A percentile compares a stretch with the other conserved stretches of the same genome.
phyloP scores from a whole-genome alignment of 92 coral and sea anemone genomes.

The Umimayanthus chanpuru region DNA sequence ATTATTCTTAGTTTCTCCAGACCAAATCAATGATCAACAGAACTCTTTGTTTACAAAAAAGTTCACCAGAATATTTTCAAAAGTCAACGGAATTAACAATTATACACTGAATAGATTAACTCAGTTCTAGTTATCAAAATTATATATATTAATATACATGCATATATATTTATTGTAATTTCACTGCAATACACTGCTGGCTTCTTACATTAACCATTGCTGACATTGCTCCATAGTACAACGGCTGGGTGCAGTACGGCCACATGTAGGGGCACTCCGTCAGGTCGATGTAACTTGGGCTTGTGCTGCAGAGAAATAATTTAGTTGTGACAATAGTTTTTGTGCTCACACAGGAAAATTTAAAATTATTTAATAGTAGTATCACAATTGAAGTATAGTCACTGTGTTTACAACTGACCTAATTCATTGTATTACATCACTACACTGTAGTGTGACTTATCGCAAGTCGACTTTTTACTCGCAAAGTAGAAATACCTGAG shows the following conservation, averaged over 20 bases:
- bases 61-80: background rate
- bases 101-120: too few relatives aligned
- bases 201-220: constrained; percentile 87
- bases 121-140: too few relatives aligned
- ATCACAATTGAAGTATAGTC: too few relatives aligned
- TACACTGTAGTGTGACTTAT: too few relatives aligned
- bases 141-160: background rate
- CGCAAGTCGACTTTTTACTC: background rate
- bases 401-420: too few relatives aligned
- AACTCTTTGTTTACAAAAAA: too few relatives aligned
- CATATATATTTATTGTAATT: background rate
- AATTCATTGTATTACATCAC: too few relatives aligned
- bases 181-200: background rate
- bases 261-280: constrained; percentile 99
- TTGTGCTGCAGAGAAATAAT: constrained; percentile 54
- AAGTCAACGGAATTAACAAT: too few relatives aligned
- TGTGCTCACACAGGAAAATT: too few relatives aligned
- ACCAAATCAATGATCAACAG: background rate
- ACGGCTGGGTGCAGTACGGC: constrained; percentile 99
- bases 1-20: background rate
- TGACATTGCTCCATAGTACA: constrained; percentile 86
- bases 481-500: background rate
- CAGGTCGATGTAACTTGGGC: constrained; percentile 92
- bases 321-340: too few relatives aligned
- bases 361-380: too few relatives aligned